These are phyloP conservation scores for Drosophila eohydei DNA, from an alignment of 2,888 invertebrate species.

Conservation along the genomic window DNA sequence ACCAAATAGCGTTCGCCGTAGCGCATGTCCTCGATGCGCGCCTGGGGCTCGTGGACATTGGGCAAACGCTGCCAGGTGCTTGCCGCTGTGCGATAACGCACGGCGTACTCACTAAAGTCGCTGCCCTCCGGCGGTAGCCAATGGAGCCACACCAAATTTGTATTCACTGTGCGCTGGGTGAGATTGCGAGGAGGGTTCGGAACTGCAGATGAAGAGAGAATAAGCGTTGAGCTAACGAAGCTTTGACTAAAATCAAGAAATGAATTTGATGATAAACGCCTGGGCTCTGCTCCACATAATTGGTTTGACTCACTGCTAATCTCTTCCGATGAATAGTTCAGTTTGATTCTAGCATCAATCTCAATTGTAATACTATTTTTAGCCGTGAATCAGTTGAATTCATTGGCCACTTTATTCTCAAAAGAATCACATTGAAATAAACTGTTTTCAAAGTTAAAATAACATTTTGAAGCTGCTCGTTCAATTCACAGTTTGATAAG, in stretches of 20 bases:
- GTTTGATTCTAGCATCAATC: not conserved
- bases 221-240: too few relatives aligned
- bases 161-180: constrained; percentile 91
- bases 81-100: constrained; percentile 91
- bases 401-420: too few relatives aligned
- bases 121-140: constrained; percentile 90
- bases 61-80: constrained; percentile 90
- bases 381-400: too few relatives aligned
- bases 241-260: not conserved
- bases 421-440: too few relatives aligned
- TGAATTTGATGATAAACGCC: too few relatives aligned
- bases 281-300: not conserved
- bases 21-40: constrained; percentile 93
- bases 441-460: too few relatives aligned
- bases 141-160: constrained; percentile 91
- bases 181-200: constrained; percentile 92
- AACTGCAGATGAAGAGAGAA: constrained; percentile 85
- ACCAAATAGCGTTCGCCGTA: constrained; percentile 95
- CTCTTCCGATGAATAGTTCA: not conserved
- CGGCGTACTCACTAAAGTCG: constrained; percentile 90
- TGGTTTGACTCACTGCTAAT: not conserved
- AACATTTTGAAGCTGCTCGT: too few relatives aligned
- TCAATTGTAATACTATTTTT: too few relatives aligned
- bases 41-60: constrained; percentile 88
- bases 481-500: too few relatives aligned